These are phyloP conservation scores for Nyleta sp. DNA, from an alignment of 2,888 invertebrate species.

Conservation along the genomic window DNA sequence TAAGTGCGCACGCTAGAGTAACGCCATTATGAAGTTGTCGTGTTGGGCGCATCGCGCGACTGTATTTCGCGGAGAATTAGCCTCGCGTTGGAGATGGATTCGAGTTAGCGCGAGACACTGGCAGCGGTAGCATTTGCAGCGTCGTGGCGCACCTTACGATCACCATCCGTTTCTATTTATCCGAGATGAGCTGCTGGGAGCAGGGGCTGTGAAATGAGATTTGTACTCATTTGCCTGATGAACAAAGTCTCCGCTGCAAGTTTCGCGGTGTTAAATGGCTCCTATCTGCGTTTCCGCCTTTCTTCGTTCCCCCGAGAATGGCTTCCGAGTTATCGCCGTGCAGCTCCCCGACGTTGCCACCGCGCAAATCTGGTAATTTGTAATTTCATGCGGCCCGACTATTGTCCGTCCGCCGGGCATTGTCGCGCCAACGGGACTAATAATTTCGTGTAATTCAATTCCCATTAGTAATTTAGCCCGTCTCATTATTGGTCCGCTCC, in stretches of 20 bases:
- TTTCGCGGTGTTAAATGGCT: constrained; percentile 70
- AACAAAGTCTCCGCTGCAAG: constrained; percentile 71
- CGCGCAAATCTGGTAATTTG: constrained; percentile 70
- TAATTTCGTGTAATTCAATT: constrained; percentile 71
- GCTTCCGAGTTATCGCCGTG: constrained; percentile 62
- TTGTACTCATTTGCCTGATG: constrained; percentile 75
- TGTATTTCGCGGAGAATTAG: constrained; percentile 69
- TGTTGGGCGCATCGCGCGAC: constrained; percentile 45
- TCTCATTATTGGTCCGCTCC: constrained; percentile 62
- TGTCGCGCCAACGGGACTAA: constrained; percentile 67
- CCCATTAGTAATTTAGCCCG: constrained; percentile 67
- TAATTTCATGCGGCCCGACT: constrained; percentile 66
- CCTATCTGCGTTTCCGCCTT: constrained; percentile 65
- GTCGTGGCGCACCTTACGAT: constrained; percentile 68
- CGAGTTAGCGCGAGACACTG: constrained; percentile 71
- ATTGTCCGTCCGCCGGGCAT: constrained; percentile 68
- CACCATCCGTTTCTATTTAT: constrained; percentile 75
- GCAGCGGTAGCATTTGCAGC: constrained; percentile 45
- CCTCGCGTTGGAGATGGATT: constrained; percentile 71
- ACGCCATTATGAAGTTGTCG: constrained; percentile 52
- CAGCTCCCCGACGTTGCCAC: constrained; percentile 49
- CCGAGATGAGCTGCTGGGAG: constrained; percentile 59
- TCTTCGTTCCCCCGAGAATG: constrained; percentile 61
- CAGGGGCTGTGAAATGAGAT: constrained; percentile 69
- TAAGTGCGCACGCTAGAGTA: constrained; percentile 37